These are phyloP conservation scores for Rhynchophorus ferrugineus DNA, from an alignment of 1,140 invertebrate species.

Conservation along the genomic window DNA sequence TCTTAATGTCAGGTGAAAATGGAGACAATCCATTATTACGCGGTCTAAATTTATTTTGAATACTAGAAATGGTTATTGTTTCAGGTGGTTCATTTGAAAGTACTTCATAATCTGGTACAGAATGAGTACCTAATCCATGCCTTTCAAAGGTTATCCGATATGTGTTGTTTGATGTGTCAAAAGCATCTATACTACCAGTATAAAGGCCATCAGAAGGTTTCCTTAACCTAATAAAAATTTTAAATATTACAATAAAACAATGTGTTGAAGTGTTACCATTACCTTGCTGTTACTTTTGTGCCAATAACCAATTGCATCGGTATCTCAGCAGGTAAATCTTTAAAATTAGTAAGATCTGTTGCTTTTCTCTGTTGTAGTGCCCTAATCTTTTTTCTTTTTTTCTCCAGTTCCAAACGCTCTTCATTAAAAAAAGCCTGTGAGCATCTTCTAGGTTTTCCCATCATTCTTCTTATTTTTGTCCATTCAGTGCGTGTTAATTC, in stretches of 20 bases:
- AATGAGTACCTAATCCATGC: constrained; percentile 87
- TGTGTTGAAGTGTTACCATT: neutral
- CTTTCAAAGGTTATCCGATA: constrained; percentile 96
- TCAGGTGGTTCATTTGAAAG: constrained; percentile 86
- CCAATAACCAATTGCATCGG: constrained; percentile 94
- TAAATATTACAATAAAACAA: neutral
- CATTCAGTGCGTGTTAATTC: constrained; percentile 87
- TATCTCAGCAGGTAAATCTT: constrained; percentile 93
- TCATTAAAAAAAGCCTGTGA: constrained; percentile 93
- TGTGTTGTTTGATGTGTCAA: constrained; percentile 95
- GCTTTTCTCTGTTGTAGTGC: constrained; percentile 90
- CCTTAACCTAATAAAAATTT: constrained; percentile 51
- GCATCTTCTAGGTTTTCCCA: constrained; percentile 94
- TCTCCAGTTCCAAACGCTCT: constrained; percentile 82
- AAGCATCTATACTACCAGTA: constrained; percentile 91
- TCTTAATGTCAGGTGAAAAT: constrained; percentile 19
- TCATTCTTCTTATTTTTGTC: constrained; percentile 89
- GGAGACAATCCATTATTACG: constrained; percentile 53
- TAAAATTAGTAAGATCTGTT: constrained; percentile 65
- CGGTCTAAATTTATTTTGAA: constrained; percentile 75
- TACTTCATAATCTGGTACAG: constrained; percentile 95
- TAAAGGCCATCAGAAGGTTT: constrained; percentile 95
- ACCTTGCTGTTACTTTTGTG: constrained; percentile 82
- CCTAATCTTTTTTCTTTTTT: constrained; percentile 86
- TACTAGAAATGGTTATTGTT: constrained; percentile 80